Base-by-base conservation (phyloP, 2,797 vertebrate species). In the Manis javanica region DNA sequence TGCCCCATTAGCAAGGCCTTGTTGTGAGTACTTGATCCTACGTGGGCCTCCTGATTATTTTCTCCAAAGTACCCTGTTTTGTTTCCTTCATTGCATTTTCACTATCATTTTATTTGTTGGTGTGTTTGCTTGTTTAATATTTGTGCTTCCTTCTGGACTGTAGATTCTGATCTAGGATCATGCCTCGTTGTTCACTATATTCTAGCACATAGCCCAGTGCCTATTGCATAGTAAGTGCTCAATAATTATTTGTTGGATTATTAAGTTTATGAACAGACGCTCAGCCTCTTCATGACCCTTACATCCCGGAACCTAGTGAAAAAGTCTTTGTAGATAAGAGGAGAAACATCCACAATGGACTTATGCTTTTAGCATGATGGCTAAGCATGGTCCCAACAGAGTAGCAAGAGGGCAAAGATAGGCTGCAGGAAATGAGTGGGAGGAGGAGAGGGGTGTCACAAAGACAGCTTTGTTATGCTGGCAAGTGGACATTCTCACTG, bases 401-500 rank as follows among this genome's bases (percentile, higher is more conserved):
- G 79, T 63, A 96, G 86, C 94, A 95, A 94, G 97, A 97, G 96
- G 90, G 92, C 14, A 5, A 96, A 83, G 96, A 91, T 96, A 61
- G 96, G 96, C 92, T 96, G 95, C 95, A 63, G 98, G 96, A 97
- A 87, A 87, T 98, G 96, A 97, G 94, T 97, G 96, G 97, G 93
- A 98, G 92, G 96, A 94, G 78, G 71, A 97, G 91, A 97, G 89
- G 92, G 96, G 83, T 95, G 95, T 86, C 66, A 98, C 96, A 95
- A 97, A 97, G 96, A 97, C 82, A 97, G 87, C 68, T 97, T 83
- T 55, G 88, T 96, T 91, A 91, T 96, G 90, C 71, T 90, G 93
- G 96, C 94, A 79, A 68, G 93, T 95, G 87, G 97, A 95, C 86
- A 93, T 97, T 98, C 97, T 97, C 93, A 94, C 63, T 96, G 96